phyloP scores from a whole-genome alignment of 2,797 vertebrate genomes.

The Lerista edwardsae region DNA sequence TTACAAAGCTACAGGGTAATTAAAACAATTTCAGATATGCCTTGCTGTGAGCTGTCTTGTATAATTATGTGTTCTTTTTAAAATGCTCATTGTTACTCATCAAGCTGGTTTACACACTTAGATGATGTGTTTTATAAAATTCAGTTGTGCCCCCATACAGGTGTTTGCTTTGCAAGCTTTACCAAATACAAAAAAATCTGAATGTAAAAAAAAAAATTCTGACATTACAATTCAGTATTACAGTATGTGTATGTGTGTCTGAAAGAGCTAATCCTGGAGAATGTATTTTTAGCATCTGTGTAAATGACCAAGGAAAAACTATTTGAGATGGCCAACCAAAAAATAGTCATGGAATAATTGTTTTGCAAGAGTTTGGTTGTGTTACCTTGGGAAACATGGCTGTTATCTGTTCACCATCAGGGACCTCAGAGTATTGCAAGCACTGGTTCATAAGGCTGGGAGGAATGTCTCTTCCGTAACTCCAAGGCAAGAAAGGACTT shows the following conservation, averaged over 20 bases:
- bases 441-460: neutral
- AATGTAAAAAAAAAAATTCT: neutral
- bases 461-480: neutral
- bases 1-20: constrained; percentile 13
- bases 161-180: no score
- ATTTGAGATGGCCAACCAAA: neutral
- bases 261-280: neutral
- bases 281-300: neutral
- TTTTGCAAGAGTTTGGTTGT: neutral
- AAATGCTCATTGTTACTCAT: neutral
- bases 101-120: neutral
- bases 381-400: neutral
- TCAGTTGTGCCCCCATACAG: no score
- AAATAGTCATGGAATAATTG: neutral
- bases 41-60: constrained; percentile 2
- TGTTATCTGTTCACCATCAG: neutral
- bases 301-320: neutral
- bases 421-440: neutral
- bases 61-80: neutral
- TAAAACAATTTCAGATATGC: constrained; percentile 26
- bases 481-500: neutral
- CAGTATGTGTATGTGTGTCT: neutral
- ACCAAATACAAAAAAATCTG: neutral
- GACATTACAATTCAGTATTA: no score
- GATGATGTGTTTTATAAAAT: neutral